phyloP scores from a whole-genome alignment of 2,888 invertebrate genomes.

The Synergus umbraculus region DNA sequence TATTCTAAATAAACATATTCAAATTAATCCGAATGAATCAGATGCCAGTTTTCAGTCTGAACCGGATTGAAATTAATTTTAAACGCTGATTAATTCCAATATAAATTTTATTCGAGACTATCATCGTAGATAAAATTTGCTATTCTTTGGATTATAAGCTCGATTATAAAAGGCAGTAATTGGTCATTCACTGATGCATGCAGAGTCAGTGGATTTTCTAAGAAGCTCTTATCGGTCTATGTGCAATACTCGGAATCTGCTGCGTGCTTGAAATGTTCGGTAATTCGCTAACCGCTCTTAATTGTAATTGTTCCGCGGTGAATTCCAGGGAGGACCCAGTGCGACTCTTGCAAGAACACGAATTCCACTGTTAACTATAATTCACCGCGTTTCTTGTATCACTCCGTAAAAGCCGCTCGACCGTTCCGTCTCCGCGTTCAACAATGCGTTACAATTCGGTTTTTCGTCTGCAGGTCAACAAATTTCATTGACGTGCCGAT shows the following conservation, averaged over 20 bases:
- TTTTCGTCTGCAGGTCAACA: constrained; percentile 67
- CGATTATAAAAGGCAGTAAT: not conserved
- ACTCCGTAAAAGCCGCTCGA: constrained; percentile 42
- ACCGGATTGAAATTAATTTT: no score
- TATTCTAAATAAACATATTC: no score
- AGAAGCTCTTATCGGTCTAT: constrained; percentile 61
- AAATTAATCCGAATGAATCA: no score
- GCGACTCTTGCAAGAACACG: constrained; percentile 68
- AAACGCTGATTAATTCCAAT: no score
- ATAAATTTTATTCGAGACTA: no score
- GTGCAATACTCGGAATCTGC: constrained; percentile 66
- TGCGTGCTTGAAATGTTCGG: constrained; percentile 70
- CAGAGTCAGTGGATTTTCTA: constrained; percentile 4
- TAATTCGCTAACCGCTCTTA: constrained; percentile 77
- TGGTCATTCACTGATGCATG: constrained; percentile 4
- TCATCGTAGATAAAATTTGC: no score
- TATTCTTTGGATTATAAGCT: no score
- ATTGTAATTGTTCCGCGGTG: constrained; percentile 76
- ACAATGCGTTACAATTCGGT: constrained; percentile 67
- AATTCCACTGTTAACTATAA: constrained; percentile 76
- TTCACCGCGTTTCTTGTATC: constrained; percentile 67
- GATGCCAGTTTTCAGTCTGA: no score
- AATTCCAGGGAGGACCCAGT: constrained; percentile 69
- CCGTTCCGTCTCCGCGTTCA: constrained; percentile 51
- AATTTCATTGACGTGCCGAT: constrained; percentile 69